These are phyloP conservation scores for Gymnoscopelus microlampas DNA, from an alignment of 2,797 vertebrate species.

Conservation along the genomic window DNA sequence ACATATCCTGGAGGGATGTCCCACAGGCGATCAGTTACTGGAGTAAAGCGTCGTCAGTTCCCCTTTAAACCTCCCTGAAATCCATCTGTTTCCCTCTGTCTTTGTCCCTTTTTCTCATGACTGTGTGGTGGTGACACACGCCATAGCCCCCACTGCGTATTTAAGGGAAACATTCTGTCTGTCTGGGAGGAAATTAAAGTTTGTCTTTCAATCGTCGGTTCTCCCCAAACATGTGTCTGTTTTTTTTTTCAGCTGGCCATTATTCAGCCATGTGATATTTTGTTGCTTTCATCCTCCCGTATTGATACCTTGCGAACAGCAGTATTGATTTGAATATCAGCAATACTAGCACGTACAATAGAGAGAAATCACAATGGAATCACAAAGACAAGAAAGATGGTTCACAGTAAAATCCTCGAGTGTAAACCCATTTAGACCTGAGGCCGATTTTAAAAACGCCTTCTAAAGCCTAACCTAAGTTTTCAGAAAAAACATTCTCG, in stretches of 20 bases:
- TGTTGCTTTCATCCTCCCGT: too few relatives aligned
- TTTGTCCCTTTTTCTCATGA: constrained; percentile 33
- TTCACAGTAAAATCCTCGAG: too few relatives aligned
- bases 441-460: too few relatives aligned
- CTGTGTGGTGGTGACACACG: constrained; percentile 45
- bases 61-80: constrained; percentile 37
- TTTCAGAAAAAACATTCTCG: too few relatives aligned
- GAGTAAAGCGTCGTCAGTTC: constrained; percentile 28
- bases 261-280: too few relatives aligned
- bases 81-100: constrained; percentile 58
- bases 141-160: constrained; percentile 33
- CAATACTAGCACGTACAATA: too few relatives aligned
- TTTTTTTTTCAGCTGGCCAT: background rate
- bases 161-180: constrained; percentile 24
- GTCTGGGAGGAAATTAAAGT: background rate
- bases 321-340: too few relatives aligned
- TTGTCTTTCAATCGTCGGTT: background rate
- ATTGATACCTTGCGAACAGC: too few relatives aligned
- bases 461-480: too few relatives aligned
- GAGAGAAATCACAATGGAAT: too few relatives aligned
- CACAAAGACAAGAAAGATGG: too few relatives aligned
- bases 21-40: constrained; percentile 52
- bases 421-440: too few relatives aligned
- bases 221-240: background rate
- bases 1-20: constrained; percentile 44